Evolutionary conservation across 35 echinoderm and acorn worm species (phyloP).

Genomic region (Ophiothrix spiculata): DNA sequence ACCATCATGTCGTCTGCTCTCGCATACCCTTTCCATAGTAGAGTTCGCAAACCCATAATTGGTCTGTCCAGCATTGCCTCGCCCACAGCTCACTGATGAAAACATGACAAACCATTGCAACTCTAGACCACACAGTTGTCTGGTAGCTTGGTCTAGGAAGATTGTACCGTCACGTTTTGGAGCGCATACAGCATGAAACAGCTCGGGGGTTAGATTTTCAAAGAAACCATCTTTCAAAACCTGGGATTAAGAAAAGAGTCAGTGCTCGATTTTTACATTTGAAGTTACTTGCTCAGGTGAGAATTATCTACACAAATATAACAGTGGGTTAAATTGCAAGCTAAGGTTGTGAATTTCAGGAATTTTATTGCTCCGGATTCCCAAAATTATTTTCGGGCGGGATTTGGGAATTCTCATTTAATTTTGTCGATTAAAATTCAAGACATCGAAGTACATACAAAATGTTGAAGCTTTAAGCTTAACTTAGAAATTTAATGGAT

Average conservation of each 20-base stretch:
- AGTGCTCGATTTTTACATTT: no score
- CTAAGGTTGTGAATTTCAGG: no score
- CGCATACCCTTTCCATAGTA: slow-evolving; percentile 82
- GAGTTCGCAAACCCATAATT: slow-evolving; percentile 90
- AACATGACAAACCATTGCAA: slow-evolving; percentile 95
- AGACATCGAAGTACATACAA: no score
- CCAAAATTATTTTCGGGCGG: no score
- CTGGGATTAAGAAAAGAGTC: slow-evolving; percentile 21
- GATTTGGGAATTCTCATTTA: no score
- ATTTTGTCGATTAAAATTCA: no score
- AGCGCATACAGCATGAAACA: slow-evolving; percentile 42
- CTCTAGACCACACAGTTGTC: slow-evolving; percentile 50
- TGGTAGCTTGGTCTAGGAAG: slow-evolving; percentile 55
- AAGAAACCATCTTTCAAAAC: slow-evolving; percentile 69
- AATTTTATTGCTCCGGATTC: no score
- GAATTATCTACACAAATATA: no score
- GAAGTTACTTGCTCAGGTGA: no score
- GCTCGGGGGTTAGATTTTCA: slow-evolving; percentile 61
- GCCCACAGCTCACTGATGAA: slow-evolving; percentile 78
- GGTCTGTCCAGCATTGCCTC: slow-evolving; percentile 77
- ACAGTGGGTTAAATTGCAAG: no score
- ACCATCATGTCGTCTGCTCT: slow-evolving; percentile 54
- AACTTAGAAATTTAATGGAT: no score
- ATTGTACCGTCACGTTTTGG: slow-evolving; percentile 57
- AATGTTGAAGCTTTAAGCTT: no score